These are phyloP conservation scores for Calliscelio sp. DNA, from an alignment of 2,888 invertebrate genomes.

Conservation along the genomic window DNA sequence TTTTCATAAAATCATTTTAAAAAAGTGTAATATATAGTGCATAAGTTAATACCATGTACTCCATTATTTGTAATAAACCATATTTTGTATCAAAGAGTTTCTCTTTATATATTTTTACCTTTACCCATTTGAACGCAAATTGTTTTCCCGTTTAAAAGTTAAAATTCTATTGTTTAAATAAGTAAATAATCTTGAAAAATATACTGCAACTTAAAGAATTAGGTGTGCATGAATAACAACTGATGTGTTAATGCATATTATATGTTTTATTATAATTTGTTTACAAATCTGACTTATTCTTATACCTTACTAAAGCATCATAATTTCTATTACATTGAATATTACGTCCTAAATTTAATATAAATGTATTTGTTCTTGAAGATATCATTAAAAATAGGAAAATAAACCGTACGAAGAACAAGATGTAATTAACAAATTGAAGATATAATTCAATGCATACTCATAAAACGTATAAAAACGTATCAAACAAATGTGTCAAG, in stretches of 20 bases:
- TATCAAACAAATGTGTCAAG: slow-evolving; percentile 24
- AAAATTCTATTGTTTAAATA: too few relatives aligned
- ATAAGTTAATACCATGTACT: slow-evolving; percentile 38
- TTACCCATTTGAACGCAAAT: too few relatives aligned
- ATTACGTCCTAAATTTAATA: slow-evolving; percentile 30
- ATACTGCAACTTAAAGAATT: not conserved
- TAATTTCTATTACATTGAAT: slow-evolving; percentile 27
- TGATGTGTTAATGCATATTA: slow-evolving; percentile 77
- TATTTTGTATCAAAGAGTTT: slow-evolving; percentile 41
- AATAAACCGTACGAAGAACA: not conserved
- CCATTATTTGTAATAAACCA: slow-evolving; percentile 45
- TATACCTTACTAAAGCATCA: slow-evolving; percentile 16
- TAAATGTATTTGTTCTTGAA: not conserved
- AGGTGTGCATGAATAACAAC: not conserved
- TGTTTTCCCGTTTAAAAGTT: too few relatives aligned
- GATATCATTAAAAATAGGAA: not conserved
- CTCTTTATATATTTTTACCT: not conserved
- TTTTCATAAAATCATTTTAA: slow-evolving; percentile 28
- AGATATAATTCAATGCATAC: slow-evolving; percentile 17
- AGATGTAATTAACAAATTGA: slow-evolving; percentile 1
- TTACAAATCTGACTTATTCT: slow-evolving; percentile 41
- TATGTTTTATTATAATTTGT: slow-evolving; percentile 79
- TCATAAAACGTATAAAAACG: slow-evolving; percentile 39
- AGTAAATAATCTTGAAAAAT: too few relatives aligned
- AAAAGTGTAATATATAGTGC: slow-evolving; percentile 51